Conservation (phyloP, 2,888 invertebrate genomes). For the Drosophila formosana region DNA sequence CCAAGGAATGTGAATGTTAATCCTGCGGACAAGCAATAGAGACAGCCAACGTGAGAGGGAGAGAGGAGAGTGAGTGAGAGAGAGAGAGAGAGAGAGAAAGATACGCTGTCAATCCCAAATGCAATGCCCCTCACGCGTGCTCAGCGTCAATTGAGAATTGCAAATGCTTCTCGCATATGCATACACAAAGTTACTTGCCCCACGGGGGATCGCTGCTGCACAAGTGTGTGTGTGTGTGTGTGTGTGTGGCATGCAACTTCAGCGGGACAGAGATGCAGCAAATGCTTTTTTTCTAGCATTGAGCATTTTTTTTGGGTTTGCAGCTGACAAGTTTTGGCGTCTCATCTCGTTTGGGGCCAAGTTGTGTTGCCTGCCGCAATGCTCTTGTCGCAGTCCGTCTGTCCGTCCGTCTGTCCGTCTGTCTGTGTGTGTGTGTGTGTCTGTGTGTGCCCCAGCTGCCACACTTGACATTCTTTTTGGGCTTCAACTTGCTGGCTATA, state of each 20-base stretch:
- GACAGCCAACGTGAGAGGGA: background rate
- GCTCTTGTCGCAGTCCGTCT: conserved; percentile 2
- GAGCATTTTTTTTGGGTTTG: background rate
- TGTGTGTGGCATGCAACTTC: background rate
- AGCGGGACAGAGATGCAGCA: background rate
- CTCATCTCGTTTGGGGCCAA: background rate
- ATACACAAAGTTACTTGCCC: conserved; percentile 36
- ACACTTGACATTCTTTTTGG: conserved; percentile 50
- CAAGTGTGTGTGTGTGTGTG: background rate
- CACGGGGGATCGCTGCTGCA: conserved; percentile 11
- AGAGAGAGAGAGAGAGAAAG: background rate
- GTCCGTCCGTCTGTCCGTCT: background rate
- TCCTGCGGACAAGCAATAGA: conserved; percentile 6
- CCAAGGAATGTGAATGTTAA: conserved; percentile 29
- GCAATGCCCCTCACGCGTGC: conserved; percentile 13
- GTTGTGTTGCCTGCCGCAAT: conserved; percentile 30
- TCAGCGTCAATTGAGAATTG: conserved; percentile 38
- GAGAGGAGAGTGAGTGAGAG: background rate
- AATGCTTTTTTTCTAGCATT: too few species aligned
- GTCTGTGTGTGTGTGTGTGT: background rate
- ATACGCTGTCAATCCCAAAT: conserved; percentile 12
- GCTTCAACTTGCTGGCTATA: conserved; percentile 25
- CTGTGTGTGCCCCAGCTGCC: conserved; percentile 1
- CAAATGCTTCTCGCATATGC: conserved; percentile 21
- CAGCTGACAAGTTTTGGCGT: background rate